Percentiles rank a stretch among this genome's conserved stretches.
Conservation (phyloP, 2,888 invertebrate species). For the Cerceris ruficornis region DNA sequence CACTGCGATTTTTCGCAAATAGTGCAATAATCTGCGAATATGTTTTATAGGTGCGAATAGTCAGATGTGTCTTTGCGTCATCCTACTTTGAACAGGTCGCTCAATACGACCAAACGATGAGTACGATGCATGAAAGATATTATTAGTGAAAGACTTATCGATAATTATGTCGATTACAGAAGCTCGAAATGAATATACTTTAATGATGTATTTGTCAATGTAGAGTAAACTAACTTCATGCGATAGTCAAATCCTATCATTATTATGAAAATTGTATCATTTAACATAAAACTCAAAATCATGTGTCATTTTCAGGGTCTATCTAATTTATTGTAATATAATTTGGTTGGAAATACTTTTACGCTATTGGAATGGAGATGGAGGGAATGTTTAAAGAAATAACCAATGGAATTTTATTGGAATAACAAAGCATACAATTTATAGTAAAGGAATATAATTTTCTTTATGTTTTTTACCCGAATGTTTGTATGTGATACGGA, state of each 20-base stretch:
- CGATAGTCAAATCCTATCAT: neutral
- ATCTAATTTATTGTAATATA: slow-evolving; percentile 1
- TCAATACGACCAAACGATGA: too few species aligned
- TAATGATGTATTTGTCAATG: too few species aligned
- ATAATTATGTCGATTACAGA: too few species aligned
- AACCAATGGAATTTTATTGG: slow-evolving; percentile 8
- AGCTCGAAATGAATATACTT: too few species aligned
- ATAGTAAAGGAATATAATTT: too few species aligned
- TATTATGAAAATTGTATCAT: slow-evolving; percentile 7
- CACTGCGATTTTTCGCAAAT: slow-evolving; percentile 20
- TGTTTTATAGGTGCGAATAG: neutral
- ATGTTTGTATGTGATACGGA: neutral
- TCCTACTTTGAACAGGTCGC: too few species aligned
- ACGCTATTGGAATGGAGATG: slow-evolving; percentile 20
- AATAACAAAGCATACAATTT: neutral
- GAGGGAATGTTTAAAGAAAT: slow-evolving; percentile 26
- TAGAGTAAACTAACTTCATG: too few species aligned
- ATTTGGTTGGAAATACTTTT: slow-evolving; percentile 12
- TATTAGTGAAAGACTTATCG: too few species aligned
- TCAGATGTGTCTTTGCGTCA: too few species aligned
- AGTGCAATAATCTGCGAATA: slow-evolving; percentile 19
- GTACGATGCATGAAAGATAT: too few species aligned
- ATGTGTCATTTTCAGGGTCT: slow-evolving; percentile 8
- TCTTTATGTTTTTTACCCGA: neutral
- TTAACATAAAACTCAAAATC: neutral